Percentiles rank a stretch among this genome's conserved stretches.
Conservation (phyloP, 2,797 vertebrate genomes). For the Chloroceryle amazona region DNA sequence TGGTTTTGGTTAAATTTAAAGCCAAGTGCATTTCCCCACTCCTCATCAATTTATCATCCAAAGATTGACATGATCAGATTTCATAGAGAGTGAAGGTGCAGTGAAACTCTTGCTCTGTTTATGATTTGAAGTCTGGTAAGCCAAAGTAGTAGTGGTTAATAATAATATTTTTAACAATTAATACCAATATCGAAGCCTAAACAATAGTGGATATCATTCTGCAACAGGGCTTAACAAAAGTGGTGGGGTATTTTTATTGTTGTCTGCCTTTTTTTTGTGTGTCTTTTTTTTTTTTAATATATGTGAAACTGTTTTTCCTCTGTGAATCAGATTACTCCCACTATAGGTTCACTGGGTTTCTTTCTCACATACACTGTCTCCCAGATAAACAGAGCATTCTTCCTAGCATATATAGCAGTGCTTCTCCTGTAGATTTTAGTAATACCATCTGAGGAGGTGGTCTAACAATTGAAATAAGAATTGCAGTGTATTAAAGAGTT, state of each 20-base stretch:
- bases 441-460: background rate
- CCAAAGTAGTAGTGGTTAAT: background rate
- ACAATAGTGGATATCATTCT: background rate
- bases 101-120: background rate
- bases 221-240: background rate
- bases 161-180: background rate
- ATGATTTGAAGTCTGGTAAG: background rate
- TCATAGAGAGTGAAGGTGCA: background rate
- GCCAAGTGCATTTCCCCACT: background rate
- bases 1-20: background rate
- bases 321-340: background rate
- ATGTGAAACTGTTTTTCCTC: background rate
- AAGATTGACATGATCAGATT: background rate
- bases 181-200: background rate
- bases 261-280: background rate
- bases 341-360: background rate
- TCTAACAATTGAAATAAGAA: background rate
- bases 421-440: background rate
- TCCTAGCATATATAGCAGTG: background rate
- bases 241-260: background rate
- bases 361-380: background rate
- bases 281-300: background rate
- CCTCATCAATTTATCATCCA: no score
- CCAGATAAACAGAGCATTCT: background rate
- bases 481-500: background rate